Conservation (phyloP, 2,113 vertebrate genomes). For the Psilopsiagon aurifrons region DNA sequence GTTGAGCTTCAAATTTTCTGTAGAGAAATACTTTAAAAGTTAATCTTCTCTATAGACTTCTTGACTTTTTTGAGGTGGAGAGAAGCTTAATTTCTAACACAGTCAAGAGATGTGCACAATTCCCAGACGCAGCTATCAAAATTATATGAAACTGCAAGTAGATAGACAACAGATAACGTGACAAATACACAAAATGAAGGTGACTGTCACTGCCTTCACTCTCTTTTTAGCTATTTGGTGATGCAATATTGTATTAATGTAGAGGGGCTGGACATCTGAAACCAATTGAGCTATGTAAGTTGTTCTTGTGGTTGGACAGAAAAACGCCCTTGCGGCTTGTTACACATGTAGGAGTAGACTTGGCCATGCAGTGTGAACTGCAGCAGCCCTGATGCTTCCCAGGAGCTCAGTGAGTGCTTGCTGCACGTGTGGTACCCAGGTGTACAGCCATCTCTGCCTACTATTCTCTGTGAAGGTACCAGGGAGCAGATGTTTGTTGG, state of each 20-base stretch:
- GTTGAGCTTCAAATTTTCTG: background rate
- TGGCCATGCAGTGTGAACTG: background rate
- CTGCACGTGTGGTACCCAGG: background rate
- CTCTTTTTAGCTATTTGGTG: background rate
- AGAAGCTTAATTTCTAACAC: background rate
- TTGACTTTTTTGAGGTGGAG: background rate
- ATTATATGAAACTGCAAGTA: background rate
- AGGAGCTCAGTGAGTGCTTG: rapidly evolving
- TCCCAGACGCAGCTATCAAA: background rate
- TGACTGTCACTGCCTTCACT: background rate
- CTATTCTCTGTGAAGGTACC: too few relatives aligned
- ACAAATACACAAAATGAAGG: background rate
- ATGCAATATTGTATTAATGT: background rate
- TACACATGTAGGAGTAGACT: rapidly evolving
- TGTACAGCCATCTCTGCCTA: rapidly evolving
- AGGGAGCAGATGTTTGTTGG: background rate
- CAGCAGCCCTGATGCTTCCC: background rate
- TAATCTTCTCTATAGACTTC: background rate
- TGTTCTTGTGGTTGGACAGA: background rate
- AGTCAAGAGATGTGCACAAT: background rate
- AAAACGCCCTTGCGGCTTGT: background rate
- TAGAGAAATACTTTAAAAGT: background rate
- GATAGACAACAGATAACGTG: background rate
- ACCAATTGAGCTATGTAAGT: rapidly evolving
- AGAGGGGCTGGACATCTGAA: background rate